Conservation (phyloP, 1,140 invertebrate genomes). For the Drosophila kepulauana region DNA sequence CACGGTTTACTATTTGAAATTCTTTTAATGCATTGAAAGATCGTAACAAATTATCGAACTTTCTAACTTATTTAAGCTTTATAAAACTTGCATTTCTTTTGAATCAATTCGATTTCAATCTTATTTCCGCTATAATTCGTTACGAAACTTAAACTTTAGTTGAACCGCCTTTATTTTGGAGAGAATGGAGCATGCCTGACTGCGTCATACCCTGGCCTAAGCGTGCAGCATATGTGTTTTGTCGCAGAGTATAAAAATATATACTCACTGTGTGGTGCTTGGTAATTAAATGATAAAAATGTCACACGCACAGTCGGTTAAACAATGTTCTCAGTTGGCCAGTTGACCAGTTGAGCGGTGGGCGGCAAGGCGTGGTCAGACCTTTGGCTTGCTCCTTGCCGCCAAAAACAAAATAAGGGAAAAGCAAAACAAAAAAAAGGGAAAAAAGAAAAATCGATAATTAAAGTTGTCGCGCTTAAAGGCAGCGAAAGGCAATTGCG, state of each 20-base stretch:
- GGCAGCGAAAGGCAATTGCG: conserved; percentile 8
- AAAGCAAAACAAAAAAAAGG: too few relatives aligned
- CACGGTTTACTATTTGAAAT: too few relatives aligned
- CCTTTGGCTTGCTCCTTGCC: background rate
- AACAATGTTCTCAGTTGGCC: conserved; percentile 10
- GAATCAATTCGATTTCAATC: too few relatives aligned
- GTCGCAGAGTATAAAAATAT: conserved; percentile 22
- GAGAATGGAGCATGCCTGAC: too few relatives aligned
- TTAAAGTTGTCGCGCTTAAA: conserved; percentile 47
- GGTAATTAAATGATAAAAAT: conserved; percentile 50
- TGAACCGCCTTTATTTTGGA: too few relatives aligned
- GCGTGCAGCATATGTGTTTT: background rate
- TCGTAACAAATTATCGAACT: too few relatives aligned
- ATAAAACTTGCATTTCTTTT: too few relatives aligned
- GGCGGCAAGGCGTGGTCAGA: background rate
- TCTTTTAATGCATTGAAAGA: too few relatives aligned
- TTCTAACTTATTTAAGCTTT: too few relatives aligned
- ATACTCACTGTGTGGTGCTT: background rate
- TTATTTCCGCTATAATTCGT: too few relatives aligned
- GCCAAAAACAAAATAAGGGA: conserved; percentile 1
- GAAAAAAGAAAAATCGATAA: conserved; percentile 47
- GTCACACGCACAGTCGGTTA: conserved; percentile 42
- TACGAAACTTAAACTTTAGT: too few relatives aligned
- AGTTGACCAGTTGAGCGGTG: conserved; percentile 10
- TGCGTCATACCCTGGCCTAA: too few relatives aligned